phyloP scores from a whole-genome alignment of 2,797 vertebrate species.

The Cryptoblepharus egeriae region DNA sequence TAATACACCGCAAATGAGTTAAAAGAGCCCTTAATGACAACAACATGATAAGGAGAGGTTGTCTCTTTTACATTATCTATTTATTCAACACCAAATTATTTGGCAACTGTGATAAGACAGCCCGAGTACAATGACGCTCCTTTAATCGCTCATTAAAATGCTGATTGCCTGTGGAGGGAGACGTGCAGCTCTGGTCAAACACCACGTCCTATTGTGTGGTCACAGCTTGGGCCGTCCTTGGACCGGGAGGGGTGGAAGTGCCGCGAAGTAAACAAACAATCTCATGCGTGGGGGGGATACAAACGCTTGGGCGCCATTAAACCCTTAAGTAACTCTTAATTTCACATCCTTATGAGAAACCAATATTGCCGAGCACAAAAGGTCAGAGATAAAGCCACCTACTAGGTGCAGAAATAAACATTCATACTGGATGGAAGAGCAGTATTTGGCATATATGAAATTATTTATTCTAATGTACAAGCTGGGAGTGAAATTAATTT shows the following conservation, averaged over 20 bases:
- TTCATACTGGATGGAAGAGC: slow-evolving; percentile 69
- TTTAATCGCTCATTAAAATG: slow-evolving; percentile 87
- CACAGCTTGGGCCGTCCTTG: slow-evolving; percentile 81
- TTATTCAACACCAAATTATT: slow-evolving; percentile 86
- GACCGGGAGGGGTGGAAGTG: slow-evolving; percentile 75
- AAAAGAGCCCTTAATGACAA: slow-evolving; percentile 79
- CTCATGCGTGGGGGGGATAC: slow-evolving; percentile 69
- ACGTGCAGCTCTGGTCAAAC: slow-evolving; percentile 83
- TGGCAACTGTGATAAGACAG: slow-evolving; percentile 85
- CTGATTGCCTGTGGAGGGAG: slow-evolving; percentile 86
- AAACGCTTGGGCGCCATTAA: slow-evolving; percentile 73
- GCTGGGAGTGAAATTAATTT: slow-evolving; percentile 74
- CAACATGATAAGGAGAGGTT: slow-evolving; percentile 79
- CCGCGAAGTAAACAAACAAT: slow-evolving; percentile 72
- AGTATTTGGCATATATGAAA: slow-evolving; percentile 66
- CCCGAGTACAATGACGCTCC: slow-evolving; percentile 82
- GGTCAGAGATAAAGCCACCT: slow-evolving; percentile 71
- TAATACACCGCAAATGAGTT: slow-evolving; percentile 78
- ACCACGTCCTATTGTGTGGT: slow-evolving; percentile 79
- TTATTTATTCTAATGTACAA: slow-evolving; percentile 72
- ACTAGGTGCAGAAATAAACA: slow-evolving; percentile 73
- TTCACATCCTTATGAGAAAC: slow-evolving; percentile 70
- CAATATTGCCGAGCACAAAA: slow-evolving; percentile 71
- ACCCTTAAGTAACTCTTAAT: slow-evolving; percentile 75
- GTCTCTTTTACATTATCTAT: slow-evolving; percentile 83